phyloP scores from a whole-genome alignment of 2,888 invertebrate genomes.

The Rhagophthalmus giganteus region DNA sequence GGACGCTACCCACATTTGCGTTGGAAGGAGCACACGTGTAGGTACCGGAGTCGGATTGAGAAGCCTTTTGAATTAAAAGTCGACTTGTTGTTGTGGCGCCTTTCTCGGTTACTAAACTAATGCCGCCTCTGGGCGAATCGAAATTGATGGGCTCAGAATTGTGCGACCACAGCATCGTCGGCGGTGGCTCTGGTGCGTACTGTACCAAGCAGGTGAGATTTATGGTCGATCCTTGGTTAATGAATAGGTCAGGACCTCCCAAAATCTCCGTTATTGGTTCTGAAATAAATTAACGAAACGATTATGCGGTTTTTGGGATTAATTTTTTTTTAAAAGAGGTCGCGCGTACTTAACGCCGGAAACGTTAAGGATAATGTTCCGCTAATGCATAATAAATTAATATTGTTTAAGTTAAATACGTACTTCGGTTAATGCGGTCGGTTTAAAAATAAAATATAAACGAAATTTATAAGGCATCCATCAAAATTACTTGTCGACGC shows the following conservation, averaged over 20 bases:
- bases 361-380: too few species aligned
- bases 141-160: constrained; percentile 84
- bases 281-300: too few species aligned
- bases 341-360: too few species aligned
- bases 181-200: constrained; percentile 83
- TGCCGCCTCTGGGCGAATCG: constrained; percentile 85
- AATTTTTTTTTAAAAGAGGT: too few species aligned
- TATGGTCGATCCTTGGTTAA: constrained; percentile 86
- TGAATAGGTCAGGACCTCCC: constrained; percentile 80
- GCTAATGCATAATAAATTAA: too few species aligned
- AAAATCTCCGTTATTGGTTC: constrained; percentile 82
- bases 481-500: too few species aligned
- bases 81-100: constrained; percentile 81
- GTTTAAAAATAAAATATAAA: too few species aligned
- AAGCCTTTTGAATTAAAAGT: constrained; percentile 79
- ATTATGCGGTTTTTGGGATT: too few species aligned
- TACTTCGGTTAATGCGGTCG: too few species aligned
- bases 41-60: constrained; percentile 76
- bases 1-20: constrained; percentile 75
- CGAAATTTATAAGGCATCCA: too few species aligned
- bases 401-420: too few species aligned
- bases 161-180: constrained; percentile 82
- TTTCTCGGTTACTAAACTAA: constrained; percentile 85
- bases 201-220: constrained; percentile 84
- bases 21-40: constrained; percentile 86